Base-by-base conservation (phyloP, 2,888 invertebrate genomes). In the Stramonita haemastoma region DNA sequence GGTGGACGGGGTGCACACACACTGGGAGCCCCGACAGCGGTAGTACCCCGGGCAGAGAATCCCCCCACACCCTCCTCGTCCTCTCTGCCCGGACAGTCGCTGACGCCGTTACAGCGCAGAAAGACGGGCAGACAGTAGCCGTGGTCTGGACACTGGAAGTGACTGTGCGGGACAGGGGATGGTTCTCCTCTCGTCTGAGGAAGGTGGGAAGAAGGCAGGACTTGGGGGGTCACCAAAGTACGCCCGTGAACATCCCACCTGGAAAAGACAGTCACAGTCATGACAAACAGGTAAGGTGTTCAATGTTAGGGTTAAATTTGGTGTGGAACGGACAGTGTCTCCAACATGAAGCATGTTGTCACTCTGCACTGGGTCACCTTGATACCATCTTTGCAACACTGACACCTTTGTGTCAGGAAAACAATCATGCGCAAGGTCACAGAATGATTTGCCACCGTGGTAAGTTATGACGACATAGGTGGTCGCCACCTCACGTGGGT, bases 81-180 rank as follows among this genome's bases (percentile, higher is more conserved):
- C 56, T 84, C 83, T 11, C 13, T 19, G 8, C 15, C 56, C n/a
- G 83, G 83, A 56, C 83, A 84, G 34, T 84, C 83, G 22, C 56
- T 56, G 11, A 84, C 46, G 26, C 56, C n/a, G 46, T 84, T 84
- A n/a, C 83, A 84, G 26, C 83, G 46, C 15, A 84, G 83, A n/a
- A 56, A 46, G 46, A 84, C 56, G n/a, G 83, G 83, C 83, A 84
- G 83, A 13, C 83, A 84, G 17, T 34, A 79, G 79, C 79, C 79
- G 22, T 34, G 13, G 22, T 79, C 79, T 19, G 34, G 36, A 34
- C 79, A 79, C 79, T 79, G 79, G 34, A 79, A 79, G 34, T 79
- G 79, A 79, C 79, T 79, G 29, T 79, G 32, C 32, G 79, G 79
- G 79, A 34, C 79, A 79, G 2, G 73, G 8, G 29, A 32, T n/a